Percentiles rank a stretch among this genome's conserved stretches.
phyloP scores from a whole-genome alignment of 30 jellyfish, hydroid and myxozoan genomes.

The Chrysaora quinquecirrha region DNA sequence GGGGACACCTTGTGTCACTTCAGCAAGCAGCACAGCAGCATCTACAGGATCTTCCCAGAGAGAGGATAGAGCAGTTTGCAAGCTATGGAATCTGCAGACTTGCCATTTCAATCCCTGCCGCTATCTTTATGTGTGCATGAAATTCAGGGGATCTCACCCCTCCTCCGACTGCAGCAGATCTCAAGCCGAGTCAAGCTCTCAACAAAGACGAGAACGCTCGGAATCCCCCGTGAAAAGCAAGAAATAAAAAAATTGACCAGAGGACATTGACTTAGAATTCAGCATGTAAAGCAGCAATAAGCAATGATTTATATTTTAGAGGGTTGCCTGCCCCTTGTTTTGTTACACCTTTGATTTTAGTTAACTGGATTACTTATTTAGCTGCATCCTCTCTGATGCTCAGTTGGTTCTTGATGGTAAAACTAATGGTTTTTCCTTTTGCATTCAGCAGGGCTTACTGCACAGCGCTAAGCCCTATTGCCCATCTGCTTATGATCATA shows the following conservation, averaged over 20 bases:
- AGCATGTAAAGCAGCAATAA: not conserved
- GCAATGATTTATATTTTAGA: not conserved
- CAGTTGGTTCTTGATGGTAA: not conserved
- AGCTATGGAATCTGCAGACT: not conserved
- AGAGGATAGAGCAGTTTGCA: not conserved
- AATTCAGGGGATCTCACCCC: too few relatives aligned
- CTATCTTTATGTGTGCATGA: not conserved
- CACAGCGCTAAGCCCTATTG: not conserved
- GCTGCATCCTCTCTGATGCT: not conserved
- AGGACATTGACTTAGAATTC: not conserved
- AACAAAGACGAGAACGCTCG: too few relatives aligned
- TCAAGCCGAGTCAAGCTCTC: too few relatives aligned
- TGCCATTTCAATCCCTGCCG: too few relatives aligned
- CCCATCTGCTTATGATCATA: not conserved
- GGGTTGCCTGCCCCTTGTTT: not conserved
- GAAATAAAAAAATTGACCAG: not conserved
- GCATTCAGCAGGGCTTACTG: not conserved
- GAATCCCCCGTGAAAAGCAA: too few relatives aligned
- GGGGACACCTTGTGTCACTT: not conserved
- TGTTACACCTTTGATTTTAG: not conserved
- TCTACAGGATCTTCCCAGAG: too few relatives aligned
- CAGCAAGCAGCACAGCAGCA: not conserved
- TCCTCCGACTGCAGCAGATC: too few relatives aligned
- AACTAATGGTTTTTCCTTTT: not conserved
- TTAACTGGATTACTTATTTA: not conserved